Evolutionary conservation across 2,888 invertebrate species (phyloP).

Genomic region (Molorchus minor): DNA sequence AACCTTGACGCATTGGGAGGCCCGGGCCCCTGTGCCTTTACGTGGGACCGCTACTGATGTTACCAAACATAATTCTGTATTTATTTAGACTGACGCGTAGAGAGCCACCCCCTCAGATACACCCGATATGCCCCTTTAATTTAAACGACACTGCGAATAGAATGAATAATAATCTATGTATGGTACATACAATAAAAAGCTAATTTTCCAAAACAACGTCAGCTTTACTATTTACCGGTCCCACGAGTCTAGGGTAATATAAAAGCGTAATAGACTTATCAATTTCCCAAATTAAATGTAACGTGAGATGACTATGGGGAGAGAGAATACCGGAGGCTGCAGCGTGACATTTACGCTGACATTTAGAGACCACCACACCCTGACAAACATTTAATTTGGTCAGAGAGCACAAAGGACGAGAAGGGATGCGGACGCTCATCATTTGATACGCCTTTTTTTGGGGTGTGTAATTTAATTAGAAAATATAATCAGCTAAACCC

Average conservation of each 20-base stretch:
- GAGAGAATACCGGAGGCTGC: conserved; percentile 36
- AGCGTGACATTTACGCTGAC: conserved; percentile 55
- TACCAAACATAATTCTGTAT: too few species aligned
- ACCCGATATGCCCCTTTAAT: too few species aligned
- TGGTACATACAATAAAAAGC: too few species aligned
- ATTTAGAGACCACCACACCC: conserved; percentile 48
- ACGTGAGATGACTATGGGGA: conserved; percentile 46
- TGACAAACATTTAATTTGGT: conserved; percentile 40
- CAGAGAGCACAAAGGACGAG: conserved; percentile 33
- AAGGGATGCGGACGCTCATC: conserved; percentile 24
- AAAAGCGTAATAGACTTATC: conserved; percentile 39
- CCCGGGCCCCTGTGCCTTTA: too few species aligned
- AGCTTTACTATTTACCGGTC: conserved; percentile 41
- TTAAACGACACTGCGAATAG: too few species aligned
- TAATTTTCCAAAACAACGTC: conserved; percentile 23
- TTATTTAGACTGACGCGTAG: too few species aligned
- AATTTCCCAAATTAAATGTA: conserved; percentile 53
- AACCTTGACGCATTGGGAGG: too few species aligned
- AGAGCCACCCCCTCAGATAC: too few species aligned
- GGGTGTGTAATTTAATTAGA: conserved; percentile 1
- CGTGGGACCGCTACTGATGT: too few species aligned
- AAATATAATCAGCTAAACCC: too few species aligned
- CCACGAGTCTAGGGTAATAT: conserved; percentile 44
- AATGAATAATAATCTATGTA: too few species aligned
- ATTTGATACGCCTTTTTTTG: conserved; percentile 25